A percentile compares a stretch with the other conserved stretches of the same genome.
Evolutionary conservation across 2,888 invertebrate genomes (phyloP).

Genomic region (Hanleya hanleyi): DNA sequence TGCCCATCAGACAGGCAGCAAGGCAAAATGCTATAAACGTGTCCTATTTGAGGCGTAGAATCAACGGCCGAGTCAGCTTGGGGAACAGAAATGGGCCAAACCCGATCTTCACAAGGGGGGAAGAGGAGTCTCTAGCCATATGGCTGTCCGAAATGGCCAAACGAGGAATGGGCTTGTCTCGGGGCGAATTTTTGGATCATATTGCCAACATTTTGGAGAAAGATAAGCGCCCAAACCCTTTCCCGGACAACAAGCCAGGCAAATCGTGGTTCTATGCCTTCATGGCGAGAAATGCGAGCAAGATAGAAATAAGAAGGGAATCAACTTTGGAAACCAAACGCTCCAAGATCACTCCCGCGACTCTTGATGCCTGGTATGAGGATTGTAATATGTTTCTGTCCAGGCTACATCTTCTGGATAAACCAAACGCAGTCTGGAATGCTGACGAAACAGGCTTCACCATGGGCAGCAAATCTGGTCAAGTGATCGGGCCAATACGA

Average conservation of each 20-base stretch:
- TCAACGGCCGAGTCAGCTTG: no score
- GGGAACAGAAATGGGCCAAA: neutral
- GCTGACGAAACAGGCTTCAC: no score
- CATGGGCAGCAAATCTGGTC: neutral
- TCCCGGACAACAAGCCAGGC: neutral
- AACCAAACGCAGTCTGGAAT: neutral
- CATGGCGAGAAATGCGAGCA: neutral
- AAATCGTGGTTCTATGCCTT: neutral
- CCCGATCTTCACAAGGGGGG: neutral
- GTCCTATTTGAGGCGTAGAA: no score
- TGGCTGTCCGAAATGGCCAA: neutral
- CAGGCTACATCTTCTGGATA: neutral
- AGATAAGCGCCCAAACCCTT: neutral
- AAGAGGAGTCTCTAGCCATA: neutral
- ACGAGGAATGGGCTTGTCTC: neutral
- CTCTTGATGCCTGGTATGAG: neutral
- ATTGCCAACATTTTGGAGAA: neutral
- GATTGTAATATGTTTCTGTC: neutral
- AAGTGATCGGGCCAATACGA: no score
- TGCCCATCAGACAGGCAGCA: no score
- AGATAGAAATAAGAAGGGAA: neutral
- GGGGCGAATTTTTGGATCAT: neutral
- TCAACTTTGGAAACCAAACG: neutral
- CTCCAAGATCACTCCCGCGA: neutral
- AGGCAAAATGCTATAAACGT: no score